These are phyloP conservation scores for Esperia sulphurella DNA, from an alignment of 2,888 invertebrate genomes.

Conservation along the genomic window DNA sequence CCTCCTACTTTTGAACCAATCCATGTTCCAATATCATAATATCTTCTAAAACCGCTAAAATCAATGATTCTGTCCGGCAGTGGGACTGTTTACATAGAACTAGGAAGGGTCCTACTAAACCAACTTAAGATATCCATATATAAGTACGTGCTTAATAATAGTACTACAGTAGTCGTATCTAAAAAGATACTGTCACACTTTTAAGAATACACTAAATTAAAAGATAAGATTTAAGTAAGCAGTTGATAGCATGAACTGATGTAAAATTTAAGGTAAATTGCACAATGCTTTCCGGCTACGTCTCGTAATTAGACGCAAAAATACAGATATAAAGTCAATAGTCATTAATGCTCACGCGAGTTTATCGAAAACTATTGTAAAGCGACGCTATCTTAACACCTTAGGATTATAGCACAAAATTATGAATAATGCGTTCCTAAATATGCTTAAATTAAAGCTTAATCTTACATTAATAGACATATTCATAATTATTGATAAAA, in stretches of 20 bases:
- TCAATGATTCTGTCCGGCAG: not conserved
- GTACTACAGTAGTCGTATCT: not conserved
- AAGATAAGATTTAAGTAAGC: not conserved
- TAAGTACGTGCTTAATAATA: not conserved
- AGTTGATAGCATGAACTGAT: not conserved
- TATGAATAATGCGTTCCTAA: conserved; percentile 10
- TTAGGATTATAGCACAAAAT: not conserved
- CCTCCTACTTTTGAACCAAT: not conserved
- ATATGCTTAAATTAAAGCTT: conserved; percentile 6
- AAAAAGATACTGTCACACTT: not conserved
- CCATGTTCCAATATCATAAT: not conserved
- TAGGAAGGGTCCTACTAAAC: not conserved
- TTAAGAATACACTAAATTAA: not conserved
- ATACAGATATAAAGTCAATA: no score
- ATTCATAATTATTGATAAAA: not conserved
- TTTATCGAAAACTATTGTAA: not conserved
- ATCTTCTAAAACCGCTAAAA: not conserved
- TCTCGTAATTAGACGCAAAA: not conserved
- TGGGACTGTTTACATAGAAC: not conserved
- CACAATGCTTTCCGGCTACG: not conserved
- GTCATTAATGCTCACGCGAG: not conserved
- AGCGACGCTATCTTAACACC: not conserved
- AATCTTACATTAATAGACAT: conserved; percentile 8
- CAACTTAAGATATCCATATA: not conserved
- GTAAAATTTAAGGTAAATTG: not conserved